Percentiles rank a stretch among this genome's conserved stretches.
phyloP scores from a whole-genome alignment of 2,113 vertebrate species.

The Psilopsiagon aymara region DNA sequence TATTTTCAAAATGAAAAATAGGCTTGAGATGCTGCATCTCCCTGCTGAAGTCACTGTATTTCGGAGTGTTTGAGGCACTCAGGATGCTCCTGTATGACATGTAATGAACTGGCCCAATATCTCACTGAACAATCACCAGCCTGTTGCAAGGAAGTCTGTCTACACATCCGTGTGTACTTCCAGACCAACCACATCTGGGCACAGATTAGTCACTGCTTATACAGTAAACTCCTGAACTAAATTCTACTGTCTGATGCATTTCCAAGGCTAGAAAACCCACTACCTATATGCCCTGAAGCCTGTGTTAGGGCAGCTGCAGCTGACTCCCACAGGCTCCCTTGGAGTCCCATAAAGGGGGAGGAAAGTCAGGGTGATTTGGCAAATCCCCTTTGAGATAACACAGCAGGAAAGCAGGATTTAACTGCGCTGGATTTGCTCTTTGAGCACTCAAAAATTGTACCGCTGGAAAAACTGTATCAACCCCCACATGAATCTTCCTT shows the following conservation, averaged over 20 bases:
- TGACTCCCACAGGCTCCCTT: neutral
- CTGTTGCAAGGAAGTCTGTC: neutral
- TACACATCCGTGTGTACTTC: neutral
- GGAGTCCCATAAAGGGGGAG: neutral
- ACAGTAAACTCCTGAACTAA: neutral
- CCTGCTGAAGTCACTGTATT: neutral
- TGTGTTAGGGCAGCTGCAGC: neutral
- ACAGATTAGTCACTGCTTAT: neutral
- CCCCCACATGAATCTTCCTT: neutral
- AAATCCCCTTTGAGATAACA: neutral
- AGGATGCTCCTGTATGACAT: rapidly evolving
- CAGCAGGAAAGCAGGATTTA: neutral
- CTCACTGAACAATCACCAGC: neutral
- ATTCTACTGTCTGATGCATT: neutral
- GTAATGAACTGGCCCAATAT: neutral
- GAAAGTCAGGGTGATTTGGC: neutral
- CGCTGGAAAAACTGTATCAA: neutral
- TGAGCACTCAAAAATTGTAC: neutral
- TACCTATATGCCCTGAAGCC: neutral
- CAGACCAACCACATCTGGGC: neutral
- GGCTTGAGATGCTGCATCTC: neutral
- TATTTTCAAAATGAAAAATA: neutral
- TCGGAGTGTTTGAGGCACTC: neutral
- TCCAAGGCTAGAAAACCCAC: neutral
- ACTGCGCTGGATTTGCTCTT: neutral